Evolutionary conservation across 2,888 invertebrate species (phyloP), one percentile per base, ranked within the genome.

Genomic region (Steinernema carpocapsae): DNA sequence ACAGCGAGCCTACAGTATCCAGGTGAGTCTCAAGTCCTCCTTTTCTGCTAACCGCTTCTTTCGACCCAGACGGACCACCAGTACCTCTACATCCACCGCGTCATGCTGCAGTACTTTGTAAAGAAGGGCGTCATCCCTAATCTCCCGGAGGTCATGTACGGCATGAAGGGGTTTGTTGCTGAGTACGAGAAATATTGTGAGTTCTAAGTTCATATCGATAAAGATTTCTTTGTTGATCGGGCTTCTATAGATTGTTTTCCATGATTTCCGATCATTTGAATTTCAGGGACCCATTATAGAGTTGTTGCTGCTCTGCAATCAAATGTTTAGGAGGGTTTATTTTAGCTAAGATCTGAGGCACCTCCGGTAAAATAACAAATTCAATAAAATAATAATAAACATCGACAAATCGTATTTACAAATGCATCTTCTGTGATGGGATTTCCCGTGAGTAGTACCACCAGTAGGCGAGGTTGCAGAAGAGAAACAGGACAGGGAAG

Each of bases 11-110:
- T 79, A 79, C 72, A 76, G 77, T 24, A 74, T 81, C n/a, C 78
- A 78, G 76, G 76, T 72, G 14, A 14, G 56, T 45, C 1, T 29
- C n/a, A n/a, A n/a, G n/a, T n/a, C n/a, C n/a, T n/a, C n/a, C n/a
- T n/a, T n/a, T n/a, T n/a, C n/a, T n/a, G n/a, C n/a, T n/a, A 45
- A 17, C 46, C 12, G n/a, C n/a, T n/a, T n/a, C n/a, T n/a, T n/a
- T n/a, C n/a, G n/a, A n/a, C 76, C 29, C 77, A 80, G 77, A 81
- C 81, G 1, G 78, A 78, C 52, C 77, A 77, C 6, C 81, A 81
- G 64, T 81, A 81, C 59, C 71, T 78, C 24, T 81, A 78, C 74
- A 78, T 79, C 14, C 81, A 81, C 52, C 77, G 77, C 71, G 73
- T 81, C 26, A 48, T 81, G 70, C 71, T 81, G 71, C 75, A 79